A percentile compares a stretch with the other conserved stretches of the same genome.
phyloP scores from a whole-genome alignment of 2,113 vertebrate species.

The Rhegmatorhina hoffmannsi region DNA sequence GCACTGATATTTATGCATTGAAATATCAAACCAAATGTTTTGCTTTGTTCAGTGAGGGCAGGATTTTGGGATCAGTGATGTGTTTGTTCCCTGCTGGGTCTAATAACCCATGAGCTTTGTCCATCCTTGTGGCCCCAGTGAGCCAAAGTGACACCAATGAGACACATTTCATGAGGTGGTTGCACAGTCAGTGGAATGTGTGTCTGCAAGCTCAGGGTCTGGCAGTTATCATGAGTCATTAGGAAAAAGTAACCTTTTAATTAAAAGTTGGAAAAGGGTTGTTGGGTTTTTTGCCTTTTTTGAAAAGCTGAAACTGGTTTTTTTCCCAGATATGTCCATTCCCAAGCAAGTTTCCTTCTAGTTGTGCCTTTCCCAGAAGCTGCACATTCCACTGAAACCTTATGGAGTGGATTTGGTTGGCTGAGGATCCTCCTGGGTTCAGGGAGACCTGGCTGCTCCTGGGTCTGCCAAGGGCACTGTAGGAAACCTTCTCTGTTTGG shows the following conservation, averaged over 20 bases:
- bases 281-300: not conserved
- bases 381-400: not conserved
- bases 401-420: not conserved
- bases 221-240: not conserved
- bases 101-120: not conserved
- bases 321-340: not conserved
- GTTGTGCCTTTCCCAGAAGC: not conserved
- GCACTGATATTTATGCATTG: not conserved
- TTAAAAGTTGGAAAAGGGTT: not conserved
- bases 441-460: not conserved
- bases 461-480: not conserved
- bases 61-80: not conserved
- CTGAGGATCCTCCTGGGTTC: not conserved
- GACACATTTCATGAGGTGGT: not conserved
- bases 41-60: not conserved
- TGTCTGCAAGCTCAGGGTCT: not conserved
- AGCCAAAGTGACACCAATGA: not conserved
- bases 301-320: not conserved
- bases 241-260: not conserved
- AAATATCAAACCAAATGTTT: not conserved
- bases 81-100: not conserved
- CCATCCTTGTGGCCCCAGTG: not conserved
- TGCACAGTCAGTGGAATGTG: not conserved
- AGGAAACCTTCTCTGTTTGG: not conserved
- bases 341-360: not conserved